phyloP scores from a whole-genome alignment of 2,797 vertebrate genomes.

The Pogoniulus pusillus region DNA sequence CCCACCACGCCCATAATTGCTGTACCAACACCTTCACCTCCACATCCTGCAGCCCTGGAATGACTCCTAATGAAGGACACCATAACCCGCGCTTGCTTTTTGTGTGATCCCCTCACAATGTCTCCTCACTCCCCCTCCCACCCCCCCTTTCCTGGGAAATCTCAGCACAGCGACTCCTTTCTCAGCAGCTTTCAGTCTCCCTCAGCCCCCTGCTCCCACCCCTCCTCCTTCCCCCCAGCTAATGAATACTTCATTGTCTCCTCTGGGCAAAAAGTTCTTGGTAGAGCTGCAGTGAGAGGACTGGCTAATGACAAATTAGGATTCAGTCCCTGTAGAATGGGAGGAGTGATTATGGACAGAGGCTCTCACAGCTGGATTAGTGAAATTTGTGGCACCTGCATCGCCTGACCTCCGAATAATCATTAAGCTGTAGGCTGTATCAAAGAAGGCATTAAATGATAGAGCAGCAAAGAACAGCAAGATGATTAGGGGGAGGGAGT shows the following conservation, averaged over 20 bases:
- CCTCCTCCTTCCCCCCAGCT: slow-evolving; percentile 8
- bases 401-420: slow-evolving; percentile 79
- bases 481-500: slow-evolving; percentile 52
- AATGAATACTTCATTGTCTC: slow-evolving; percentile 77
- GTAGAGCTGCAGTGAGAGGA: slow-evolving; percentile 57
- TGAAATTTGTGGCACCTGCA: slow-evolving; percentile 78
- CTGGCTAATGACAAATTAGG: slow-evolving; percentile 74
- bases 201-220: slow-evolving; percentile 6
- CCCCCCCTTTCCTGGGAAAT: slow-evolving; percentile 18
- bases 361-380: slow-evolving; percentile 76
- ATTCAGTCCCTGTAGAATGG: slow-evolving; percentile 72
- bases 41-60: not conserved
- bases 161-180: slow-evolving; percentile 67
- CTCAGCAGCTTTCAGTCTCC: slow-evolving; percentile 66
- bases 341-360: slow-evolving; percentile 77
- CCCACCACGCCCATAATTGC: not conserved
- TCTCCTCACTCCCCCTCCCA: not conserved
- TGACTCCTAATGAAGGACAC: not conserved
- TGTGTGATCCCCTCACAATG: not conserved
- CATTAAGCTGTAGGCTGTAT: slow-evolving; percentile 78
- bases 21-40: not conserved
- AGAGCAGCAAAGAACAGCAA: slow-evolving; percentile 64
- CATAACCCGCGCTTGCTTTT: not conserved
- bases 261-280: slow-evolving; percentile 64
- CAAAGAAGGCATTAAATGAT: slow-evolving; percentile 81